Conservation (phyloP, 2,888 invertebrate species). For the Corbicula japonica region DNA sequence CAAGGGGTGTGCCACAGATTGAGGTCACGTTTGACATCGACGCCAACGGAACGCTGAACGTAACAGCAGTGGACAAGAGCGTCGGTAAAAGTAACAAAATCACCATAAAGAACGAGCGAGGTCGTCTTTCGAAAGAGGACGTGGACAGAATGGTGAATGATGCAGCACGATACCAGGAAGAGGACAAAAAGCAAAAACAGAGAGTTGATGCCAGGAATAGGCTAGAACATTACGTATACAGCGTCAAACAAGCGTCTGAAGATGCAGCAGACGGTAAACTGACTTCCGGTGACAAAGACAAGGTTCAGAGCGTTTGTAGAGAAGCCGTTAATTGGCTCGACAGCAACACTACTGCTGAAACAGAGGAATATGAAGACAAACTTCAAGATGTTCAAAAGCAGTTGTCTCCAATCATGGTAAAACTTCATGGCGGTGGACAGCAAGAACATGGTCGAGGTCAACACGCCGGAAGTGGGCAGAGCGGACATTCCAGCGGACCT, state of each 20-base stretch:
- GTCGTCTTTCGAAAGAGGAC: too few species aligned
- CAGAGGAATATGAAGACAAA: constrained; percentile 91
- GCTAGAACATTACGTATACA: constrained; percentile 80
- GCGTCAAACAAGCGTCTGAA: constrained; percentile 88
- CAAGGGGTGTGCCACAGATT: too few species aligned
- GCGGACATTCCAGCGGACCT: constrained; percentile 86
- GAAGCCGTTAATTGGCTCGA: constrained; percentile 94
- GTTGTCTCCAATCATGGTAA: constrained; percentile 90
- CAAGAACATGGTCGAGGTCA: too few species aligned
- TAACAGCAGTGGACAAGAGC: constrained; percentile 89
- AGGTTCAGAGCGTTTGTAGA: constrained; percentile 88
- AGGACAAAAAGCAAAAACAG: constrained; percentile 83
- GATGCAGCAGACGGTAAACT: constrained; percentile 88
- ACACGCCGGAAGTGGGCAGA: constrained; percentile 89
- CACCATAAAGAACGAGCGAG: constrained; percentile 95
- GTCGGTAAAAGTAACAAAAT: constrained; percentile 93
- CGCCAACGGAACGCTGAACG: too few species aligned
- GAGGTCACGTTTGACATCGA: too few species aligned
- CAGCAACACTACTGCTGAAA: constrained; percentile 92
- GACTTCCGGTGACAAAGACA: constrained; percentile 90
- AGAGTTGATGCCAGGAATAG: constrained; percentile 78
- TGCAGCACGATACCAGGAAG: constrained; percentile 83
- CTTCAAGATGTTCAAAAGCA: constrained; percentile 91
- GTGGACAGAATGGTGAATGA: constrained; percentile 90
- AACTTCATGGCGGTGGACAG: constrained; percentile 85